phyloP scores from a whole-genome alignment of 2,888 invertebrate species.

The Plemyria rubiginata region DNA sequence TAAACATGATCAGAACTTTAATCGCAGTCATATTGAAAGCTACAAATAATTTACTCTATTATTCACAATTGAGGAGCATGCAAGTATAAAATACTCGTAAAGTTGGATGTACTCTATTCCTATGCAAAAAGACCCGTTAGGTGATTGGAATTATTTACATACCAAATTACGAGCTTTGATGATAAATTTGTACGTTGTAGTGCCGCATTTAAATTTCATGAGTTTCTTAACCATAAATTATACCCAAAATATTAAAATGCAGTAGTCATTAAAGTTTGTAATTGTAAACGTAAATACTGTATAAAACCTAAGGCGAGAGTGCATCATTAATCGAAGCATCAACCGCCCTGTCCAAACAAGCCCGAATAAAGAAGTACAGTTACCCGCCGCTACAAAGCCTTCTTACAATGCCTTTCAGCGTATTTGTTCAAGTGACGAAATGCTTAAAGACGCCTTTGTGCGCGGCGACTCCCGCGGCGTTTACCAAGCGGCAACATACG shows the following conservation, averaged over 20 bases:
- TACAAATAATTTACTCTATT: not conserved
- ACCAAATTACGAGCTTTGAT: not conserved
- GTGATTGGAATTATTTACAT: not conserved
- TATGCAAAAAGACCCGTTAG: not conserved
- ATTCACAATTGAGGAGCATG: no score
- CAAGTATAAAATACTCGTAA: no score
- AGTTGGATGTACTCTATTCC: not conserved
- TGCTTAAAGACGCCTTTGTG: constrained; percentile 68
- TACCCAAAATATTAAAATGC: constrained; percentile 32
- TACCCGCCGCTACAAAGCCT: constrained; percentile 62
- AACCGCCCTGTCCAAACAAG: constrained; percentile 69
- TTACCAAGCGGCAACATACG: constrained; percentile 39
- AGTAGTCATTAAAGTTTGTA: constrained; percentile 38
- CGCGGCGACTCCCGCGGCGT: constrained; percentile 61
- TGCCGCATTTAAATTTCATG: constrained; percentile 11
- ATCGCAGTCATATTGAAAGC: not conserved
- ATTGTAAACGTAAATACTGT: constrained; percentile 46
- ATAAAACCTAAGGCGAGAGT: constrained; percentile 46
- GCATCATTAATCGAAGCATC: constrained; percentile 70
- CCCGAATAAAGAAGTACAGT: constrained; percentile 67
- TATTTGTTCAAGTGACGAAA: constrained; percentile 73
- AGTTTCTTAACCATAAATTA: constrained; percentile 15
- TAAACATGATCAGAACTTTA: not conserved
- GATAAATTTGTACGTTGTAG: not conserved
- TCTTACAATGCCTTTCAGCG: constrained; percentile 69